Percentiles rank a stretch among this genome's conserved stretches.
phyloP scores from a whole-genome alignment of 2,797 vertebrate species.

The Mormyrus hasselquistii region DNA sequence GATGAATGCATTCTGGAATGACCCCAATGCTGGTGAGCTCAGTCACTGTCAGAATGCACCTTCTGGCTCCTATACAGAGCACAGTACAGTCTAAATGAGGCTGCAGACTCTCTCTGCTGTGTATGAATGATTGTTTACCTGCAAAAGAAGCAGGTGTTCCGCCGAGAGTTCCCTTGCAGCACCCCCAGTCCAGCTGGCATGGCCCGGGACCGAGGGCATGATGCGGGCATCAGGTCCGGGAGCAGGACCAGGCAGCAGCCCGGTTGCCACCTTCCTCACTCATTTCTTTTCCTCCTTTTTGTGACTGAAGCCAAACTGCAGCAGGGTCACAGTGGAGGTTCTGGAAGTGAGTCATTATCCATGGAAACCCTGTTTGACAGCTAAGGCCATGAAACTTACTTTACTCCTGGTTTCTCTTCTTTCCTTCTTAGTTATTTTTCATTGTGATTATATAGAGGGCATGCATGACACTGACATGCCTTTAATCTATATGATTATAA shows the following conservation, averaged over 20 bases:
- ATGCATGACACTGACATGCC: constrained; percentile 70
- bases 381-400: constrained; percentile 42
- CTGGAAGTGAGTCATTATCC: neutral
- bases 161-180: neutral
- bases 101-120: neutral
- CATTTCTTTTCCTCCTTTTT: neutral
- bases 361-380: neutral
- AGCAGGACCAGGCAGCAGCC: neutral
- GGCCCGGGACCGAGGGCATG: neutral
- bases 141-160: neutral
- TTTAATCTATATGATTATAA: constrained; percentile 76
- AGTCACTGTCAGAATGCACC: neutral
- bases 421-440: constrained; percentile 42
- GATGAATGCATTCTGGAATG: neutral
- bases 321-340: neutral
- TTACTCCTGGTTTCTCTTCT: constrained; percentile 33
- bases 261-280: neutral
- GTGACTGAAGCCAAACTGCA: neutral
- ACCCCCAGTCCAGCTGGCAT: neutral
- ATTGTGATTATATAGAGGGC: constrained; percentile 66
- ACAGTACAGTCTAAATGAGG: neutral
- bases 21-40: constrained; percentile 28
- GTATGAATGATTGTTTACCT: neutral
- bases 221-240: neutral
- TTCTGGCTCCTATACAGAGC: neutral